Evolutionary conservation across 2,797 vertebrate species (phyloP).

Genomic region (Saxicola maurus): DNA sequence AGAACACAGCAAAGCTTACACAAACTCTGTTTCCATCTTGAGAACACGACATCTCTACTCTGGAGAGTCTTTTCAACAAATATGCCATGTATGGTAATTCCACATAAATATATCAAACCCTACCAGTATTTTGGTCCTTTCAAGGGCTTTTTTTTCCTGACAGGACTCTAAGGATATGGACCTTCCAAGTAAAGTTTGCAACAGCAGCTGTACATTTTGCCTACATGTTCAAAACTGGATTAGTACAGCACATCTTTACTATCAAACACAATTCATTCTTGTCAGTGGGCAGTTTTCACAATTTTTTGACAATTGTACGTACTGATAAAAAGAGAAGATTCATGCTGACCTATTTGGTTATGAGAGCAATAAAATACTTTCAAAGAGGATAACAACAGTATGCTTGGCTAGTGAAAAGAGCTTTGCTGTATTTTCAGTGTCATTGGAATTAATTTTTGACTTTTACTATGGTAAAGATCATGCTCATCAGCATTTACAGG

Average conservation of each 20-base stretch:
- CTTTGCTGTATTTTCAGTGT: not conserved
- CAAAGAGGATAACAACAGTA: not conserved
- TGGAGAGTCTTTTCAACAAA: not conserved
- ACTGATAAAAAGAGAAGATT: not conserved
- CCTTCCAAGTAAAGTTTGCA: not conserved
- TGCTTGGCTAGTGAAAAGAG: accelerated
- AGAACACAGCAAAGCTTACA: not conserved
- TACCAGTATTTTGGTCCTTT: not conserved
- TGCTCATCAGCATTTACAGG: not conserved
- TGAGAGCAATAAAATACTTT: not conserved
- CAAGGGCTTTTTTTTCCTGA: not conserved
- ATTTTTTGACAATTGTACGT: not conserved
- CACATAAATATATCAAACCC: not conserved
- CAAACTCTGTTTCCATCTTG: not conserved
- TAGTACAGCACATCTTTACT: not conserved
- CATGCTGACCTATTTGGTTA: not conserved
- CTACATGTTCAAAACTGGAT: not conserved
- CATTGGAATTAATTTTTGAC: not conserved
- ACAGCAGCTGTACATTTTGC: not conserved
- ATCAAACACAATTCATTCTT: not conserved
- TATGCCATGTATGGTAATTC: not conserved
- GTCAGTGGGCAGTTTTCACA: not conserved
- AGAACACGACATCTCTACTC: not conserved
- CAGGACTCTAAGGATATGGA: not conserved
- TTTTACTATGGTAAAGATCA: not conserved